Evolutionary conservation across 2,888 invertebrate genomes (phyloP).

Genomic region (Fragum sueziense): DNA sequence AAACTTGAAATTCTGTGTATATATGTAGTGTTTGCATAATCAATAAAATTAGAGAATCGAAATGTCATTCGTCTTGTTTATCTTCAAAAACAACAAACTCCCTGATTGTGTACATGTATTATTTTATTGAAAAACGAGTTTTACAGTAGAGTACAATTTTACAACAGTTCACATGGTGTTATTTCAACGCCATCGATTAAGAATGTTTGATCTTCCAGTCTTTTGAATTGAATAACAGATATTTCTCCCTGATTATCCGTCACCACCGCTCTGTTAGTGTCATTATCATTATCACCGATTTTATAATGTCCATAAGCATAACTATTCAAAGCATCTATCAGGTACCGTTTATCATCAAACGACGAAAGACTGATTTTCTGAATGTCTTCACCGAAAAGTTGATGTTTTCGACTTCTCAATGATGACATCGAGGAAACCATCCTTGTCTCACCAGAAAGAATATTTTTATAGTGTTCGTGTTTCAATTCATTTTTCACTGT

Average conservation of each 20-base stretch:
- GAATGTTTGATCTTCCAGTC: too few species aligned
- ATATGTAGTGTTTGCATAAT: too few species aligned
- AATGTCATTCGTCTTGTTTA: too few species aligned
- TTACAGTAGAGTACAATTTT: background rate
- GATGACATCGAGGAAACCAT: constrained; percentile 42
- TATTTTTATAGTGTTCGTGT: constrained; percentile 49
- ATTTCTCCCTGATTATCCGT: too few species aligned
- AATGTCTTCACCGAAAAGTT: constrained; percentile 45
- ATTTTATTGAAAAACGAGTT: background rate
- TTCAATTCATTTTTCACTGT: constrained; percentile 53
- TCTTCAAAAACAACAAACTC: too few species aligned
- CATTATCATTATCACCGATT: too few species aligned
- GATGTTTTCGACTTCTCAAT: constrained; percentile 46
- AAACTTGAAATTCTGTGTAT: too few species aligned
- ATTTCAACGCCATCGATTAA: too few species aligned
- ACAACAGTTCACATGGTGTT: too few species aligned
- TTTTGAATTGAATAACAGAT: too few species aligned
- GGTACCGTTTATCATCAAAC: constrained; percentile 59
- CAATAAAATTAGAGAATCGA: too few species aligned
- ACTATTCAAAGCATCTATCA: constrained; percentile 37
- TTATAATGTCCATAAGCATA: constrained; percentile 55
- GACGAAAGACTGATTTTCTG: constrained; percentile 49
- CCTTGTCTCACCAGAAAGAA: constrained; percentile 38
- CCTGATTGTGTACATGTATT: background rate
- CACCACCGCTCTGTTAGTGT: too few species aligned